phyloP scores from a whole-genome alignment of 2,888 invertebrate genomes.

The Agrotis ipsilon region DNA sequence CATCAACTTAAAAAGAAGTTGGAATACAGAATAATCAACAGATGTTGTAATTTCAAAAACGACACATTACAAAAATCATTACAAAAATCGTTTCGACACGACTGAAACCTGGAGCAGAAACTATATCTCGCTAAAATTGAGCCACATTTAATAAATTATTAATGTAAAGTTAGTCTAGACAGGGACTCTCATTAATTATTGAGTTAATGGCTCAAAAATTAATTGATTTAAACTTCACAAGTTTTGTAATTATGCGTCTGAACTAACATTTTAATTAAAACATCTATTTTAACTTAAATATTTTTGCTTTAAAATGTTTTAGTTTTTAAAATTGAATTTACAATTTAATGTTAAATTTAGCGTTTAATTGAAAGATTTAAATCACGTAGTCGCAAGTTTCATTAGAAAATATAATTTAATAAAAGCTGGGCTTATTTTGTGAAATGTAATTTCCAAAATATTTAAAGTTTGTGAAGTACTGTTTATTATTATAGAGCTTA shows the following conservation, averaged over 20 bases:
- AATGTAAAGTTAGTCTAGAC: slow-evolving; percentile 21
- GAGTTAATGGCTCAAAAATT: slow-evolving; percentile 23
- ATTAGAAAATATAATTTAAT: not conserved
- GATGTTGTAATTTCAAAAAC: too few species aligned
- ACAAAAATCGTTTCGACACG: too few species aligned
- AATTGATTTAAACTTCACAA: slow-evolving; percentile 29
- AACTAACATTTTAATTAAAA: slow-evolving; percentile 32
- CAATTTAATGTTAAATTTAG: not conserved
- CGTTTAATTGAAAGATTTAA: not conserved
- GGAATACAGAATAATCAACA: too few species aligned
- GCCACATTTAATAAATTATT: not conserved
- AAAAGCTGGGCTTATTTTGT: not conserved
- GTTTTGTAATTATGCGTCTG: slow-evolving; percentile 38
- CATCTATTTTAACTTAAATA: slow-evolving; percentile 20
- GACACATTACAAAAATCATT: too few species aligned
- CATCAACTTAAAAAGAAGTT: too few species aligned
- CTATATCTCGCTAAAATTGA: slow-evolving; percentile 3
- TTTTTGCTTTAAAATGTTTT: slow-evolving; percentile 3
- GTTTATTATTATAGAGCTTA: not conserved
- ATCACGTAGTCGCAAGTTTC: not conserved
- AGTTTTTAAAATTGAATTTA: slow-evolving; percentile 7
- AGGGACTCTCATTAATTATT: slow-evolving; percentile 27
- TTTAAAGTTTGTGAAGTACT: not conserved
- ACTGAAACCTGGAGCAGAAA: not conserved
- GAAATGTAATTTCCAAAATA: not conserved